Conservation (phyloP, 2,888 invertebrate species). For the Xanthia togata region DNA sequence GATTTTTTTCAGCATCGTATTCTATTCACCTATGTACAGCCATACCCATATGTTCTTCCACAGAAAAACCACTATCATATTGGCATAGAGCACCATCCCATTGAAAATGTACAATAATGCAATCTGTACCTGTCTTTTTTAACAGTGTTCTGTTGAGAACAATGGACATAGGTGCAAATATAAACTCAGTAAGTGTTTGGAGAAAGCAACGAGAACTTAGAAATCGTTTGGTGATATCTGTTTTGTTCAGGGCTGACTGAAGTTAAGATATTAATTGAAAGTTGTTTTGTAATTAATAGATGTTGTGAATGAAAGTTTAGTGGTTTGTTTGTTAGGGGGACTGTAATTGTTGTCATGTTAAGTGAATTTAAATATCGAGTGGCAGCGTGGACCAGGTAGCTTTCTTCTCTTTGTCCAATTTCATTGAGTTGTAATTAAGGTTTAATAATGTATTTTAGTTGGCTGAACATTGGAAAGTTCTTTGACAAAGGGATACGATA, state of each 20-base stretch:
- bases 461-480: neutral
- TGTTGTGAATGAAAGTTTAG: conserved; percentile 42
- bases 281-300: conserved; percentile 36
- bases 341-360: conserved; percentile 13
- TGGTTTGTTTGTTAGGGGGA: conserved; percentile 9
- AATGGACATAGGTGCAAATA: conserved; percentile 80
- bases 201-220: conserved; percentile 85
- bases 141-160: conserved; percentile 71
- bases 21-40: neutral
- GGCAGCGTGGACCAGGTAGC: neutral
- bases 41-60: neutral
- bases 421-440: neutral
- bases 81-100: neutral
- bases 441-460: neutral
- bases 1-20: neutral
- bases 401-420: conserved; percentile 19
- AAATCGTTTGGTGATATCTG: conserved; percentile 78
- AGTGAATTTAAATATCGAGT: conserved; percentile 7
- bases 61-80: neutral
- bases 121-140: conserved; percentile 20
- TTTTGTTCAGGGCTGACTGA: conserved; percentile 62
- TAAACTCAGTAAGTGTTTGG: conserved; percentile 76
- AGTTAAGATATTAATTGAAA: conserved; percentile 47
- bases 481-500: neutral
- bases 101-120: conserved; percentile 31